phyloP scores from a whole-genome alignment of 2,797 vertebrate genomes.

The Sebastes vulpes region DNA sequence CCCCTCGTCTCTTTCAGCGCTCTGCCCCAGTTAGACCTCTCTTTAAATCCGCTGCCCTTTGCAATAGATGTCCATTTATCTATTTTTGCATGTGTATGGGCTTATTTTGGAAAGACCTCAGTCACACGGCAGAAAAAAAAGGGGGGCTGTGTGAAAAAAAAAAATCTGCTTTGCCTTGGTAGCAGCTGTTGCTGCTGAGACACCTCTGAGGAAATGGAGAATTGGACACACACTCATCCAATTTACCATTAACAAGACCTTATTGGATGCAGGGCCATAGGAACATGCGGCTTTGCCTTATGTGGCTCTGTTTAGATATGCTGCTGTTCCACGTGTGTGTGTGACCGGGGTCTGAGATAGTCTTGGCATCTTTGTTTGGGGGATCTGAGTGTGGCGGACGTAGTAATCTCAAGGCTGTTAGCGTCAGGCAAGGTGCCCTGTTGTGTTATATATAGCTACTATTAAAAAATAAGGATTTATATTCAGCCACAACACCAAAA shows the following conservation, averaged over 20 bases:
- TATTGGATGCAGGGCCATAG: slow-evolving; percentile 86
- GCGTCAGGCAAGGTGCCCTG: slow-evolving; percentile 1
- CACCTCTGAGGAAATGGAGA: slow-evolving; percentile 87
- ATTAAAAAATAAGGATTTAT: background rate
- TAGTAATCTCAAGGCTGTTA: slow-evolving; percentile 13
- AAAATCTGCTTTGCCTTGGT: slow-evolving; percentile 78
- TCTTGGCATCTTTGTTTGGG: slow-evolving; percentile 38
- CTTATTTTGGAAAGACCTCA: slow-evolving; percentile 83
- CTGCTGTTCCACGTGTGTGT: slow-evolving; percentile 27
- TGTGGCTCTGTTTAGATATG: slow-evolving; percentile 70
- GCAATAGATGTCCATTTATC: slow-evolving; percentile 83
- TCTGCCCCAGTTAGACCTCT: slow-evolving; percentile 55
- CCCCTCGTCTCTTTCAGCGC: slow-evolving; percentile 52
- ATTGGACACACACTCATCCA: slow-evolving; percentile 89
- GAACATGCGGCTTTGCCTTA: slow-evolving; percentile 78
- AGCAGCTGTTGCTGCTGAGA: slow-evolving; percentile 88
- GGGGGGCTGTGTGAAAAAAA: slow-evolving; percentile 66
- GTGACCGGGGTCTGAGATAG: slow-evolving; percentile 27
- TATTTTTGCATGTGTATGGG: slow-evolving; percentile 83
- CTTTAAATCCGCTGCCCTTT: slow-evolving; percentile 79
- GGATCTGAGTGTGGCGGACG: slow-evolving; percentile 27
- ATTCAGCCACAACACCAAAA: background rate
- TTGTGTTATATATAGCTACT: background rate
- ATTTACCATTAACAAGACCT: slow-evolving; percentile 89
- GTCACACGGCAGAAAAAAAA: slow-evolving; percentile 76